A percentile compares a stretch with the other conserved stretches of the same genome.
These are phyloP conservation scores for Smittia sp. DNA, from an alignment of 2,888 invertebrate species.

Conservation along the genomic window DNA sequence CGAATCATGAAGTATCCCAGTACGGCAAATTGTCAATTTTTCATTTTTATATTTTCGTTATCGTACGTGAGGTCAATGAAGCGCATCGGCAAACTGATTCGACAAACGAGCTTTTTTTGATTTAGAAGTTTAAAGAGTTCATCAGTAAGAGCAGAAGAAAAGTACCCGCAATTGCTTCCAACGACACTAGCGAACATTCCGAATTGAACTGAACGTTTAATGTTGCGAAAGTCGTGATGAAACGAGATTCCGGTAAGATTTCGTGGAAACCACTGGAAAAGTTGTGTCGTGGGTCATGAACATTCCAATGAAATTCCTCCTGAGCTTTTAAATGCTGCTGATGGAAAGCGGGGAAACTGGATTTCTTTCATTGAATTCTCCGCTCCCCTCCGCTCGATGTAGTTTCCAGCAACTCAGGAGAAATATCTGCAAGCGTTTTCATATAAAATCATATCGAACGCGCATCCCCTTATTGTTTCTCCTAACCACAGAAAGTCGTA, in stretches of 20 bases:
- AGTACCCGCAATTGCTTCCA: background rate
- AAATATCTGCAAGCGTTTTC: background rate
- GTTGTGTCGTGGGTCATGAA: background rate
- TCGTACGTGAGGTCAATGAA: no score
- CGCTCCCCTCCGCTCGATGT: background rate
- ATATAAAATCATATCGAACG: background rate
- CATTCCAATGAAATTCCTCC: background rate
- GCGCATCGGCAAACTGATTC: no score
- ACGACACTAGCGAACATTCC: background rate
- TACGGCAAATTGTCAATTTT: no score
- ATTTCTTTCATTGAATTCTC: background rate
- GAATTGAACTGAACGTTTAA: background rate
- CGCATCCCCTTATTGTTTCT: background rate
- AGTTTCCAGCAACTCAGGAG: background rate
- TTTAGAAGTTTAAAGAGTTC: background rate
- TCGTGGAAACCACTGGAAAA: background rate
- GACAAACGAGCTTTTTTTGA: background rate
- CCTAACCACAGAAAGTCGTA: no score
- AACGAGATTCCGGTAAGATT: background rate
- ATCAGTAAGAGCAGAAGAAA: background rate
- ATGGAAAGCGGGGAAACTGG: background rate
- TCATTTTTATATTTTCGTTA: no score
- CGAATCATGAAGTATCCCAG: no score
- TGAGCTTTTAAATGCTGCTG: background rate
- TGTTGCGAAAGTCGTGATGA: background rate